Conservation (phyloP, 2,888 invertebrate species). For the Anaspis maculata region DNA sequence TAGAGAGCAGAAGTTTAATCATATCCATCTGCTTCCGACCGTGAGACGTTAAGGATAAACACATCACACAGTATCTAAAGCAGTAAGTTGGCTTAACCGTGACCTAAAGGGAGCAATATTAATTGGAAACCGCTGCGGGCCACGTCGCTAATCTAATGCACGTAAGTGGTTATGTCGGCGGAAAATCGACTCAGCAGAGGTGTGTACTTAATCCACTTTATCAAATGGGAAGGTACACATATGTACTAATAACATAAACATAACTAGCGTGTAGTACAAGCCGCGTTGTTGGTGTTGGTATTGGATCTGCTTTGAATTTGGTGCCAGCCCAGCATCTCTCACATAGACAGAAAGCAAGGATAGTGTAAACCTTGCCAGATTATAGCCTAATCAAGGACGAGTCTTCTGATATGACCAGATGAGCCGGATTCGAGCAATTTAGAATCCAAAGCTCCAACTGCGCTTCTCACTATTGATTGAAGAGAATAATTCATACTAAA, state of each 20-base stretch:
- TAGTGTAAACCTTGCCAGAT: too few relatives aligned
- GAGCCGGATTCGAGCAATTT: too few relatives aligned
- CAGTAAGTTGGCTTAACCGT: constrained; percentile 18
- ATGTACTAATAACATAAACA: constrained; percentile 7
- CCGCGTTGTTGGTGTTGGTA: too few relatives aligned
- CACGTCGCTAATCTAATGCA: constrained; percentile 24
- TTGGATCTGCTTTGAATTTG: too few relatives aligned
- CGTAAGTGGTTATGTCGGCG: constrained; percentile 21
- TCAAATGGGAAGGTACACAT: constrained; percentile 18
- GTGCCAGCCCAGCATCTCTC: too few relatives aligned
- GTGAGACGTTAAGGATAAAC: constrained; percentile 9
- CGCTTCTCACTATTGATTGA: background rate
- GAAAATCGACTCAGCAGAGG: constrained; percentile 15
- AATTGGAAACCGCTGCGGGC: constrained; percentile 27
- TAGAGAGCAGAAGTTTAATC: constrained; percentile 6
- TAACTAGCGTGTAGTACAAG: too few relatives aligned
- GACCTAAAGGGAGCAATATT: constrained; percentile 25
- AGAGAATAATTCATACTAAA: background rate
- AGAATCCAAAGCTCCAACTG: background rate
- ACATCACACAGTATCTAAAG: constrained; percentile 8
- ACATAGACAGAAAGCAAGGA: too few relatives aligned
- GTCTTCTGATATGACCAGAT: too few relatives aligned
- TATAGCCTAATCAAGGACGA: too few relatives aligned
- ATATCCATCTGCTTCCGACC: constrained; percentile 9
- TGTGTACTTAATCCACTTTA: constrained; percentile 22